These are phyloP conservation scores for Mus spretus DNA, from an alignment of 2,797 vertebrate species.

Conservation along the genomic window DNA sequence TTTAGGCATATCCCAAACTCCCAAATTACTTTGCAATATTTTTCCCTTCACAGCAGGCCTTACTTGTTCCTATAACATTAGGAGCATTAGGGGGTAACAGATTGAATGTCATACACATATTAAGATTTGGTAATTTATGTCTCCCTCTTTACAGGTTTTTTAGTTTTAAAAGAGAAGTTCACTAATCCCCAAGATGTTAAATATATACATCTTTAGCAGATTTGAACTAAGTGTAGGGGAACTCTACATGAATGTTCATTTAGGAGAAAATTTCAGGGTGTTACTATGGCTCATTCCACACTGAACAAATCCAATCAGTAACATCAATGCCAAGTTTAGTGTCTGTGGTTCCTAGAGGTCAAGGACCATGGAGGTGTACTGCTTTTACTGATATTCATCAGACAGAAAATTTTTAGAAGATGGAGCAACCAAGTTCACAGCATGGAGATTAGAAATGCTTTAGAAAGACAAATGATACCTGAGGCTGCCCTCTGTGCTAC, in stretches of 20 bases:
- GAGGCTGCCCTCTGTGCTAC: background rate
- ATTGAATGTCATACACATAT: background rate
- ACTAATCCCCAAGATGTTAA: background rate
- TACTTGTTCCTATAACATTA: background rate
- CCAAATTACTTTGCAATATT: background rate
- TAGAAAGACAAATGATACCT: background rate
- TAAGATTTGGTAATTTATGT: background rate
- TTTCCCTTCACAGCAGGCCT: background rate
- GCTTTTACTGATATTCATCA: slow-evolving; percentile 2
- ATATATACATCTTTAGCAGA: background rate
- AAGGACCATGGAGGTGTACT: background rate
- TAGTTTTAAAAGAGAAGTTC: slow-evolving; percentile 32
- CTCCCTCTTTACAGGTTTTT: background rate
- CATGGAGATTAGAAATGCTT: background rate
- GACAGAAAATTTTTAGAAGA: background rate
- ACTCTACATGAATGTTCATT: background rate
- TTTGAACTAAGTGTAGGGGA: background rate
- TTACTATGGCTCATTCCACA: background rate
- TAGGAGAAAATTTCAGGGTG: background rate
- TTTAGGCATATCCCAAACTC: background rate
- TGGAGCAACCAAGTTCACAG: background rate
- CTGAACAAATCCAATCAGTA: background rate
- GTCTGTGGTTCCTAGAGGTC: slow-evolving; percentile 23
- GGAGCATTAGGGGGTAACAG: background rate
- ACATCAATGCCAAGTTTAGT: slow-evolving; percentile 54